phyloP scores from a whole-genome alignment of 2,113 vertebrate species.

The Tor tambroides region DNA sequence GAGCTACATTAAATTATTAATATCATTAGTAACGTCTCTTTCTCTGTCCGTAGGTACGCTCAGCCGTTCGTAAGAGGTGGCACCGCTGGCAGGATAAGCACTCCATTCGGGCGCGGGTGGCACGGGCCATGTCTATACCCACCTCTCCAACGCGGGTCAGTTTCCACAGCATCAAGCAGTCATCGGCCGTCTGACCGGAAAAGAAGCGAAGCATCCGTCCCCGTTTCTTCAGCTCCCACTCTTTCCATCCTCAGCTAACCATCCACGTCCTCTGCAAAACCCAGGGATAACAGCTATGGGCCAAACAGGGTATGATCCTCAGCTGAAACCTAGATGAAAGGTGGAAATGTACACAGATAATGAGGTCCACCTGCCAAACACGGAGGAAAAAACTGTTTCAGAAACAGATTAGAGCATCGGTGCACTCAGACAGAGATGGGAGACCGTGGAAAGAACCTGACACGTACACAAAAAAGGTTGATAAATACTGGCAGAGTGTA shows the following conservation, averaged over 20 bases:
- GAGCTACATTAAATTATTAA: background rate
- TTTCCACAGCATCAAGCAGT: conserved; percentile 99
- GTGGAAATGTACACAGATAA: background rate
- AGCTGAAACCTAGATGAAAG: background rate
- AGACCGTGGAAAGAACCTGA: background rate
- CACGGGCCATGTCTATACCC: conserved; percentile 95
- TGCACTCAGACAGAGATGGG: background rate
- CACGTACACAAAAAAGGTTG: background rate
- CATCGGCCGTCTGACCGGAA: conserved; percentile 62
- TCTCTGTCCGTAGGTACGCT: conserved; percentile 82
- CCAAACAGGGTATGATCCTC: conserved; percentile 56
- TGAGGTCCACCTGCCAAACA: conserved; percentile 5
- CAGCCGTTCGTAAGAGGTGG: conserved; percentile 91
- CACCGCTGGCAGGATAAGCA: conserved; percentile 98
- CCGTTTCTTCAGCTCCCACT: conserved; percentile 15
- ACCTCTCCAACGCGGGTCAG: conserved; percentile 94
- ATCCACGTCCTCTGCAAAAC: conserved; percentile 34
- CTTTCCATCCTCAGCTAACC: conserved; percentile 23
- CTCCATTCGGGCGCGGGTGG: conserved; percentile 86
- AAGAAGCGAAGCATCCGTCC: background rate
- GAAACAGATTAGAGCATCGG: conserved; percentile 8
- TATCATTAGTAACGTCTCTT: background rate
- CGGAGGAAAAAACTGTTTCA: background rate
- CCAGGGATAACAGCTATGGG: conserved; percentile 52
- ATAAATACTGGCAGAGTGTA: background rate